Evolutionary conservation across 2,113 vertebrate species (phyloP).

Genomic region (Grallaria varia): DNA sequence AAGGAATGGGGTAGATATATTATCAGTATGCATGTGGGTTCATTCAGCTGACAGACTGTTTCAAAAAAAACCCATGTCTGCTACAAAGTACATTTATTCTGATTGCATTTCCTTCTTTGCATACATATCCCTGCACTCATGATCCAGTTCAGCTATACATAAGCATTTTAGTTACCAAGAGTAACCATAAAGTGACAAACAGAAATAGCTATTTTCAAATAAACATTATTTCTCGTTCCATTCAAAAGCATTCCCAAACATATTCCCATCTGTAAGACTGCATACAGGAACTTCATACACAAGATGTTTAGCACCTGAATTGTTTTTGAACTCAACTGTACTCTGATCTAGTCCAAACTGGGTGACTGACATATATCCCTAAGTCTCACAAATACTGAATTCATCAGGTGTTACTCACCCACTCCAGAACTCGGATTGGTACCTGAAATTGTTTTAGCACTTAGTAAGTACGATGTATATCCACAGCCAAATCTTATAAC

Average conservation of each 20-base stretch:
- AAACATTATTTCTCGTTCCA: background rate
- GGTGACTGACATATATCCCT: background rate
- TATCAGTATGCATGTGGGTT: background rate
- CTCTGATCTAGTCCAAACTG: background rate
- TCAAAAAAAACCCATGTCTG: background rate
- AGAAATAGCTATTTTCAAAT: background rate
- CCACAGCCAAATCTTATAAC: background rate
- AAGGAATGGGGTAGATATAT: background rate
- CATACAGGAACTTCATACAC: background rate
- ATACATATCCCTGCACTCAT: background rate
- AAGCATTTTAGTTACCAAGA: background rate
- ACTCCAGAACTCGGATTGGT: background rate
- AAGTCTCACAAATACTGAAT: background rate
- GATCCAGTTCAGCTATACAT: background rate
- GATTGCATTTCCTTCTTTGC: background rate
- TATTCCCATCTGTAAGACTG: background rate
- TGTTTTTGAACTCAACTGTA: background rate
- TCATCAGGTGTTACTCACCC: background rate
- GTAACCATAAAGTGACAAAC: background rate
- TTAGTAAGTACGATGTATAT: background rate
- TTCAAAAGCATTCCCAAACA: background rate
- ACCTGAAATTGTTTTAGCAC: background rate
- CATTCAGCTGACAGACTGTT: background rate
- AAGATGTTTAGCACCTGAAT: background rate
- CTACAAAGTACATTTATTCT: background rate